These are phyloP conservation scores for Stegodyphus dumicola DNA, from an alignment of 1,140 invertebrate species.

Conservation along the genomic window DNA sequence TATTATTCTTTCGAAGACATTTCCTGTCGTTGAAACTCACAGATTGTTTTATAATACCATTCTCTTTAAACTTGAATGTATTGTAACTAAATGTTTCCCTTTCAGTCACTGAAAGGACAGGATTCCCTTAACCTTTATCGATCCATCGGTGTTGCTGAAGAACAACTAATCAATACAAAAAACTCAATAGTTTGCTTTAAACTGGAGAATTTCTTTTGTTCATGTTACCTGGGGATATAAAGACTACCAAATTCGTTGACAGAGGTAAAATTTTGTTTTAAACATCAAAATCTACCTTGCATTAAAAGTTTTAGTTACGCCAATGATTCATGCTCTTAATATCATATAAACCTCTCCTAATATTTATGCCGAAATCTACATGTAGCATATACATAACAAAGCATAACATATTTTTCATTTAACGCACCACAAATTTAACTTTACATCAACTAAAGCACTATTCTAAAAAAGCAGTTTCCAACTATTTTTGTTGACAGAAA, in stretches of 20 bases:
- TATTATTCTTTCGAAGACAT: background rate
- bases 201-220: conserved; percentile 46
- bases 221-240: conserved; percentile 27
- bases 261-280: background rate
- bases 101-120: conserved; percentile 12
- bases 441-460: too few species aligned
- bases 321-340: too few species aligned
- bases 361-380: too few species aligned
- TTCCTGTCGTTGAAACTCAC: background rate
- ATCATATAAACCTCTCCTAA: too few species aligned
- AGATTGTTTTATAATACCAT: background rate
- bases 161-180: conserved; percentile 50
- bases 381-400: too few species aligned
- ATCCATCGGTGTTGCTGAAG: conserved; percentile 32
- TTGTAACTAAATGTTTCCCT: conserved; percentile 44
- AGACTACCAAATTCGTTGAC: conserved; percentile 13
- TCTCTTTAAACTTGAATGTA: conserved; percentile 1
- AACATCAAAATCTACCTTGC: background rate
- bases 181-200: conserved; percentile 57
- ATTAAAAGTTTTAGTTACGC: too few species aligned
- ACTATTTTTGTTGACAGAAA: too few species aligned
- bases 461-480: too few species aligned
- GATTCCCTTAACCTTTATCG: conserved; percentile 43
- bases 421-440: too few species aligned
- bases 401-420: too few species aligned